Conservation (phyloP, 92 coral and sea anemone genomes). For the Virgularia gustaviana region DNA sequence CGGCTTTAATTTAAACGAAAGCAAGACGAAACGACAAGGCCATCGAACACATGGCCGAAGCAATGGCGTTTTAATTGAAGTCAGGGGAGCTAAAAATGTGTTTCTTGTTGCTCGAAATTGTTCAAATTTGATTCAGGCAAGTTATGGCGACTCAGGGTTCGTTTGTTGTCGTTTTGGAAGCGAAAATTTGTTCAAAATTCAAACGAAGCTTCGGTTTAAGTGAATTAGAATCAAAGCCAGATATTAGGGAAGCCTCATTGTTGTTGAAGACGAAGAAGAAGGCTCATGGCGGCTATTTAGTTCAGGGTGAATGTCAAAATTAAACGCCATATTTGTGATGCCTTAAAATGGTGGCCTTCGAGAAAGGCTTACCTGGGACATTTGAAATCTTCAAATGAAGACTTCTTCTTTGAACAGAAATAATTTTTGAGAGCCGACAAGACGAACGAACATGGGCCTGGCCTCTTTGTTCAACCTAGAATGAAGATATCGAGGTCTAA, state of each 20-base stretch:
- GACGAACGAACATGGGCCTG: conserved; percentile 17
- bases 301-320: too few relatives aligned
- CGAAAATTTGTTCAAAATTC: background rate
- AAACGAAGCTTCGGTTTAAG: background rate
- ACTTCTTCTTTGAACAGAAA: conserved; percentile 7
- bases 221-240: background rate
- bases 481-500: conserved; percentile 10
- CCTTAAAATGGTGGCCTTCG: conserved; percentile 12
- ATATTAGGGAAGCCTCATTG: background rate
- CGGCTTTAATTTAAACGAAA: too few relatives aligned
- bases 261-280: background rate
- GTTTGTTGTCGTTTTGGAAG: background rate
- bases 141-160: background rate
- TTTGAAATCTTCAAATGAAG: conserved; percentile 17
- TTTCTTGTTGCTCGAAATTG: too few relatives aligned
- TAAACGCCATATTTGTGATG: background rate
- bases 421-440: conserved; percentile 19
- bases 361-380: conserved; percentile 24
- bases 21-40: too few relatives aligned
- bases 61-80: too few relatives aligned
- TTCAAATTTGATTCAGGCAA: too few relatives aligned
- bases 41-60: too few relatives aligned
- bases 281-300: too few relatives aligned
- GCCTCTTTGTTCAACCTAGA: conserved; percentile 11
- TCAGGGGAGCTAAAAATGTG: too few relatives aligned